Base-by-base conservation (phyloP, 1,140 invertebrate genomes). In the Drosophila parabipectinata region DNA sequence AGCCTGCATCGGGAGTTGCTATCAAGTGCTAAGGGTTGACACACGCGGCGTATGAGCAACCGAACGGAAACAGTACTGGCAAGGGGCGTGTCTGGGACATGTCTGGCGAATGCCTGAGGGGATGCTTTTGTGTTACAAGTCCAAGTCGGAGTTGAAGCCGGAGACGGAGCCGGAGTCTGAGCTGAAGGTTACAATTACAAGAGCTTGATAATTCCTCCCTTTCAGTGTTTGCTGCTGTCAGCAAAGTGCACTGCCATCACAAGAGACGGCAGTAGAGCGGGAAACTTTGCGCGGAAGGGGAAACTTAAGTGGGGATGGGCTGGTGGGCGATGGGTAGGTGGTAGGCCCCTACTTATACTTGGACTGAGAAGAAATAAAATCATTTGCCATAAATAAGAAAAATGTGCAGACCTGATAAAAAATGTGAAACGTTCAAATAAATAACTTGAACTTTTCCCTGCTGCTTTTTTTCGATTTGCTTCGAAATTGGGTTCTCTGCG, bases 381-480 rank as follows among this genome's bases (percentile, higher is more conserved):
- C 69, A 85, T 85, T 87, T 85, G 74, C 83, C 75, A 85, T 85
- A 85, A 85, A 85, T 87, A 85, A 85, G 78, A 88, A 57, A 87
- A 87, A 85, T 85, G 79, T 63, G 78, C 69, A 62, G 68, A 64
- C 59, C 68, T 81, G 81, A 85, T 87, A 85, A 85, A 85, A 85
- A 85, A 87, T 85, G 83, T 85, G 78, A 85, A 85, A 85, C 74
- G 83, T 58, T 87, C 66, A 85, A 85, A 85, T 85, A 85, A 85
- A 85, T 85, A 85, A 77, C 82, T 72, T 72, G 75, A 85, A 88
- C 78, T 85, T 85, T 73, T 85, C 48, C 54, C 72, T 47, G 28
- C 67, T 71, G 52, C 52, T 68, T 69, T 69, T 66, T 69, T 71
- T 71, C 67, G 67, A 71, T 69, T 71, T 71, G 32, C 67, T 39